Evolutionary conservation across 53 echinoderm and acorn worm species (phyloP), one percentile per base, ranked within the genome.

Genomic region (Patiria pectinifera): DNA sequence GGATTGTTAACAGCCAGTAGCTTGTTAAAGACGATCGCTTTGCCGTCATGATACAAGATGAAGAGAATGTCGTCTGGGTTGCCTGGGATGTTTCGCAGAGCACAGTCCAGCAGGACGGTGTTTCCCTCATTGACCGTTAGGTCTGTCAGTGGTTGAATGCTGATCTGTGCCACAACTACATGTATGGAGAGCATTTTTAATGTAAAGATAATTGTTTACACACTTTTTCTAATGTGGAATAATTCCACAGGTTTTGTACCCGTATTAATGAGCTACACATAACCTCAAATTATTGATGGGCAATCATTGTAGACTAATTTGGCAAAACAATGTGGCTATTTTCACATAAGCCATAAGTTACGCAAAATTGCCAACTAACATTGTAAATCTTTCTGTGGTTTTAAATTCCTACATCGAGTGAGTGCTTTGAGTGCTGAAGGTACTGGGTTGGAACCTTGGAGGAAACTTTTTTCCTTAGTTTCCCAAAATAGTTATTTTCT

Each of bases 1-100:
- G 80, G 24, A 2, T 70, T 81, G 22, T 11, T 18, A 15, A 80
- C 49, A 21, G 69, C 69, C 22, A 81, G 22, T 10, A 0, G 3
- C 4, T n/a, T 63, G 24, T 70, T 70, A 70, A 80, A 16, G 11
- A 45, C 46, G 10, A 90, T 69, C 2, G 90, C 81, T 9, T 16
- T 81, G 21, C 3, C 26, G 11, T 6, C 75, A 63, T 84, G 90
- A 59, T 90, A 90, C 80, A 59, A 69, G 53, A 90, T 69, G 2
- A 90, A 0, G 5, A 69, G 7, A 1, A 69, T 0, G 16, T 45
- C 4, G 62, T 63, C 45, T 8, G 62, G 10, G 62, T 11, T 6
- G 2, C 10, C 49, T 35, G 35, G 35, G 43, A 69, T 2, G 69
- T 48, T 66, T 35, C 24, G 59, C 3, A 87, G 14, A 21, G 25